Conservation (phyloP, 2,797 vertebrate species). For the Falco concolor region DNA sequence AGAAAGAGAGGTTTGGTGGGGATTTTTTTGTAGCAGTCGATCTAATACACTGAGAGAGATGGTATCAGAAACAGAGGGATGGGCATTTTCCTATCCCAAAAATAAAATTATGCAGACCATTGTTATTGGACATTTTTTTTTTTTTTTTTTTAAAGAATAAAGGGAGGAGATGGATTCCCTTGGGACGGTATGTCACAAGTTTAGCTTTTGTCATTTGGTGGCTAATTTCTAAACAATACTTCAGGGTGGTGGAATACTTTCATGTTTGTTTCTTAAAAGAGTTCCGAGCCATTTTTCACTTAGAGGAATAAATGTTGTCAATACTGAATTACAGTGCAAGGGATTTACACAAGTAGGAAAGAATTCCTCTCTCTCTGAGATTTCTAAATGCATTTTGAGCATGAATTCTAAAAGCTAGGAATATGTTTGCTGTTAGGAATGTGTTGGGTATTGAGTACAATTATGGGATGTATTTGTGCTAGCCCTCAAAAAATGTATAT, state of each 20-base stretch:
- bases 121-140: background rate
- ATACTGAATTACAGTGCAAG: background rate
- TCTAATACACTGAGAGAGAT: background rate
- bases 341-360: background rate
- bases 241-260: background rate
- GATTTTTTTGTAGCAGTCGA: background rate
- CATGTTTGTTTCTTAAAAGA: background rate
- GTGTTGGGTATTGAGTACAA: background rate
- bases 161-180: background rate
- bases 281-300: background rate
- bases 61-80: background rate
- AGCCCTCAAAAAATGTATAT: background rate
- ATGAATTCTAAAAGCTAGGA: background rate
- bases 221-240: background rate
- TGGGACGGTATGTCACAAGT: background rate
- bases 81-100: background rate
- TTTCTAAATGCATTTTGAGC: background rate
- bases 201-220: background rate
- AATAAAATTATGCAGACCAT: background rate
- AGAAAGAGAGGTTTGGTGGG: fast-evolving
- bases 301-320: background rate
- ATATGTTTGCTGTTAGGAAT: background rate
- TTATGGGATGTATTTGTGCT: background rate
- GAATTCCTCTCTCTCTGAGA: background rate
- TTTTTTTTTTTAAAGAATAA: background rate